A percentile compares a stretch with the other conserved stretches of the same genome.
Evolutionary conservation across 2,888 invertebrate genomes (phyloP).

Genomic region (Dicranocentrus wangi): DNA sequence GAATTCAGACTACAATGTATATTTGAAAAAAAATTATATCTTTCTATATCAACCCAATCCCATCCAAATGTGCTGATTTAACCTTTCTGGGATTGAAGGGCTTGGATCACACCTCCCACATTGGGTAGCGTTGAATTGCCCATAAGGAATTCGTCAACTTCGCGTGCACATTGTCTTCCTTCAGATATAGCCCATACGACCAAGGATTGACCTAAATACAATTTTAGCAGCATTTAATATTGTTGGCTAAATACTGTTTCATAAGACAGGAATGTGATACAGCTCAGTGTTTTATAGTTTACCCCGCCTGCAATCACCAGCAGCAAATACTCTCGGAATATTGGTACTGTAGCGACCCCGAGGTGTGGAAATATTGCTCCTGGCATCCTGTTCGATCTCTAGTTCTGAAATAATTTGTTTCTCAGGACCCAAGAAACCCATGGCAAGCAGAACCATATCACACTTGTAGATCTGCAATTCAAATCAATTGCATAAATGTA

Average conservation of each 20-base stretch:
- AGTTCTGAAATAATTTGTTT: slow-evolving; percentile 87
- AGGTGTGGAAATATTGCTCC: slow-evolving; percentile 92
- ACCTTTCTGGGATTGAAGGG: slow-evolving; percentile 72
- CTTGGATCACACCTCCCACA: slow-evolving; percentile 86
- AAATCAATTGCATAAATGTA: too few relatives aligned
- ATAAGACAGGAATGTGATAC: neutral
- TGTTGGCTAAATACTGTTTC: too few relatives aligned
- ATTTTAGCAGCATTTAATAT: too few relatives aligned
- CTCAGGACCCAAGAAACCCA: slow-evolving; percentile 99
- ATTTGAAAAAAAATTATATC: slow-evolving; percentile 16
- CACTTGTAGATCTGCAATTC: slow-evolving; percentile 81
- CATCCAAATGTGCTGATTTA: slow-evolving; percentile 50
- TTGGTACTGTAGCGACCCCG: slow-evolving; percentile 86
- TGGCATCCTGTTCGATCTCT: slow-evolving; percentile 86
- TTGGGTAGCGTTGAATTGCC: slow-evolving; percentile 88
- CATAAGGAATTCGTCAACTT: slow-evolving; percentile 89
- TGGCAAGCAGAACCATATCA: slow-evolving; percentile 94
- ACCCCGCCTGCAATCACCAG: slow-evolving; percentile 96
- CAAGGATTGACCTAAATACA: slow-evolving; percentile 88
- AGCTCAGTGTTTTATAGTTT: neutral
- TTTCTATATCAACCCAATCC: neutral
- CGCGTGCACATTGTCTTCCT: slow-evolving; percentile 97
- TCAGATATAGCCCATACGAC: slow-evolving; percentile 99
- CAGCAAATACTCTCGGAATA: slow-evolving; percentile 91
- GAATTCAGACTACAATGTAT: slow-evolving; percentile 45